A percentile compares a stretch with the other conserved stretches of the same genome.
Conservation (phyloP, 2,797 vertebrate genomes). For the Eleutherodactylus coqui region DNA sequence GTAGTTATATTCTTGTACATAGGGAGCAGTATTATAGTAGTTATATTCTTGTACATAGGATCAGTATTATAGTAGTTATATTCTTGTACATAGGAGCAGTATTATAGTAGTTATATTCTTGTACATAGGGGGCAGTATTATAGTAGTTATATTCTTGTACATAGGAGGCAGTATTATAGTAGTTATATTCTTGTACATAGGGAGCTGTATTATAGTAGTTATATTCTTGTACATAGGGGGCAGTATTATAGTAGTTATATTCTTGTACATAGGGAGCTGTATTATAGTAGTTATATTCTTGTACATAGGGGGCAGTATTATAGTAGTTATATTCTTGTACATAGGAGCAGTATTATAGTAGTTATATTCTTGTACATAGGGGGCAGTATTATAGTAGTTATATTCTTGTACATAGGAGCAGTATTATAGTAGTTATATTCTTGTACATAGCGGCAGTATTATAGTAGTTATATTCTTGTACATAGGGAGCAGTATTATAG, state of each 20-base stretch:
- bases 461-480: too few relatives aligned
- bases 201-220: slow-evolving; percentile 8
- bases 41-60: not conserved
- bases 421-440: too few relatives aligned
- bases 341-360: slow-evolving; percentile 7
- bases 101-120: slow-evolving; percentile 16
- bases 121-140: slow-evolving; percentile 5
- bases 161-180: slow-evolving; percentile 2
- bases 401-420: too few relatives aligned
- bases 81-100: not conserved
- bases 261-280: not conserved
- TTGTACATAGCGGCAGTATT: too few relatives aligned
- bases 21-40: not conserved
- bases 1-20: too few relatives aligned
- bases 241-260: slow-evolving; percentile 10
- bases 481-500: too few relatives aligned
- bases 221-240: not conserved
- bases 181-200: slow-evolving; percentile 14
- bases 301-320: not conserved
- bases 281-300: slow-evolving; percentile 11
- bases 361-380: slow-evolving; percentile 10
- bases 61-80: slow-evolving; percentile 1
- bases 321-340: slow-evolving; percentile 2
- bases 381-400: not conserved
- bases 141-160: slow-evolving; percentile 8